These are phyloP conservation scores for Lerista edwardsae DNA, from an alignment of 2,797 vertebrate species.

Conservation along the genomic window DNA sequence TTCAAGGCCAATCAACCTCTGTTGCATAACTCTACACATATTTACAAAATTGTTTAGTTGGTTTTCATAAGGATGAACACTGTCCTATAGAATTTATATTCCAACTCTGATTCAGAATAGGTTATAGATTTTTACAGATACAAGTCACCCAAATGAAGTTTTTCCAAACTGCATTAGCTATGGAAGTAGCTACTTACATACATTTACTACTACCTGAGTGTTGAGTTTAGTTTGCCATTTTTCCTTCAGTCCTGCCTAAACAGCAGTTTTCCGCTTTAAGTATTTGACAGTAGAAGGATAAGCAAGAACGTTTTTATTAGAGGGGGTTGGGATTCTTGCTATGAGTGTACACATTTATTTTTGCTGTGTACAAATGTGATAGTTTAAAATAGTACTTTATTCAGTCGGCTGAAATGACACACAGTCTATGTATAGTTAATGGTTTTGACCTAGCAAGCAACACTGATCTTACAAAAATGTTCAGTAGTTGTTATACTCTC, in stretches of 20 bases:
- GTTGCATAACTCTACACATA: background rate
- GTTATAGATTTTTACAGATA: background rate
- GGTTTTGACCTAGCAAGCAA: slow-evolving; percentile 56
- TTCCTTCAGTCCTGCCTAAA: background rate
- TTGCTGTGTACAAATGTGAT: slow-evolving; percentile 53
- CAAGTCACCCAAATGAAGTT: background rate
- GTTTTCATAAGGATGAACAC: background rate
- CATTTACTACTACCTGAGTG: background rate
- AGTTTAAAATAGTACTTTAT: slow-evolving; percentile 77
- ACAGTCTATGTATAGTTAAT: slow-evolving; percentile 73
- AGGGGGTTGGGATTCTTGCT: slow-evolving; percentile 26
- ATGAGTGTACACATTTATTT: slow-evolving; percentile 55
- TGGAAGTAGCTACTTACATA: background rate
- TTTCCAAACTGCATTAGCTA: background rate
- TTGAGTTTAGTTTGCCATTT: background rate
- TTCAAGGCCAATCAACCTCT: background rate
- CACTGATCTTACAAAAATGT: slow-evolving; percentile 41
- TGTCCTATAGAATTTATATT: background rate
- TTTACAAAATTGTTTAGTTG: background rate
- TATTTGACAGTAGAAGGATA: background rate
- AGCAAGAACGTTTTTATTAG: slow-evolving; percentile 28
- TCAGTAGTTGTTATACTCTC: slow-evolving; percentile 10
- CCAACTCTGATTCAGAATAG: background rate
- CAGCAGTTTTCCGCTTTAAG: background rate
- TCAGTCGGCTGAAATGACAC: slow-evolving; percentile 65